phyloP scores from a whole-genome alignment of 2,888 invertebrate species.

The Phytoseiulus persimilis region DNA sequence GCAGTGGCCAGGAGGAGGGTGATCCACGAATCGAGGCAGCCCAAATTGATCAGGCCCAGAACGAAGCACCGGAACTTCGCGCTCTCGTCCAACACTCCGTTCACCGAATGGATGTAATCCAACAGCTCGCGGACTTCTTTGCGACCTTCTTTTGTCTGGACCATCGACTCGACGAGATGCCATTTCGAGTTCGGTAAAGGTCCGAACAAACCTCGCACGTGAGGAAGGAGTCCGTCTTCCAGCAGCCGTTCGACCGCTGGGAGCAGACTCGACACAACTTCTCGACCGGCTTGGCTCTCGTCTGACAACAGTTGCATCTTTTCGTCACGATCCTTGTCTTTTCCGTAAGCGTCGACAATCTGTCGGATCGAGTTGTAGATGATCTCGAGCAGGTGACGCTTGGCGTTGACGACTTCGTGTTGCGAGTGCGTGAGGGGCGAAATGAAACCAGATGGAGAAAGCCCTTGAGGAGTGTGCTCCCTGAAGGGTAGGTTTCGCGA shows the following conservation, averaged over 20 bases:
- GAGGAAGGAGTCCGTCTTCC: slow-evolving; percentile 72
- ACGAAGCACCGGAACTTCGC: slow-evolving; percentile 35
- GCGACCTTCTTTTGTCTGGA: slow-evolving; percentile 54
- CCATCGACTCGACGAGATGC: slow-evolving; percentile 79
- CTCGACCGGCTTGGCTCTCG: slow-evolving; percentile 53
- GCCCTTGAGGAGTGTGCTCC: slow-evolving; percentile 36
- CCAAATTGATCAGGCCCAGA: slow-evolving; percentile 41
- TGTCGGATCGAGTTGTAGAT: slow-evolving; percentile 35
- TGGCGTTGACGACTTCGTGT: slow-evolving; percentile 18
- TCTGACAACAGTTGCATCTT: slow-evolving; percentile 44
- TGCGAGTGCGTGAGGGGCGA: slow-evolving; percentile 22
- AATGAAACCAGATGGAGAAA: slow-evolving; percentile 39
- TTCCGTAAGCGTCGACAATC: slow-evolving; percentile 30
- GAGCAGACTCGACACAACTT: slow-evolving; percentile 67
- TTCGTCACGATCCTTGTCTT: slow-evolving; percentile 21
- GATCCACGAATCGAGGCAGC: slow-evolving; percentile 44
- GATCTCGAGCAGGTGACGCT: slow-evolving; percentile 8
- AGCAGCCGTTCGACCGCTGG: slow-evolving; percentile 74
- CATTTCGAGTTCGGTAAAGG: slow-evolving; percentile 76
- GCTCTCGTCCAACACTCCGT: slow-evolving; percentile 15
- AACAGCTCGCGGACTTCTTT: slow-evolving; percentile 26
- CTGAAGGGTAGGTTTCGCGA: slow-evolving; percentile 14
- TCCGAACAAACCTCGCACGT: slow-evolving; percentile 72
- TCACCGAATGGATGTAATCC: slow-evolving; percentile 29
- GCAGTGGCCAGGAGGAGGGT: slow-evolving; percentile 31